These are phyloP conservation scores for Vulpes ferrilata DNA, from an alignment of 2,113 vertebrate species.

Conservation along the genomic window DNA sequence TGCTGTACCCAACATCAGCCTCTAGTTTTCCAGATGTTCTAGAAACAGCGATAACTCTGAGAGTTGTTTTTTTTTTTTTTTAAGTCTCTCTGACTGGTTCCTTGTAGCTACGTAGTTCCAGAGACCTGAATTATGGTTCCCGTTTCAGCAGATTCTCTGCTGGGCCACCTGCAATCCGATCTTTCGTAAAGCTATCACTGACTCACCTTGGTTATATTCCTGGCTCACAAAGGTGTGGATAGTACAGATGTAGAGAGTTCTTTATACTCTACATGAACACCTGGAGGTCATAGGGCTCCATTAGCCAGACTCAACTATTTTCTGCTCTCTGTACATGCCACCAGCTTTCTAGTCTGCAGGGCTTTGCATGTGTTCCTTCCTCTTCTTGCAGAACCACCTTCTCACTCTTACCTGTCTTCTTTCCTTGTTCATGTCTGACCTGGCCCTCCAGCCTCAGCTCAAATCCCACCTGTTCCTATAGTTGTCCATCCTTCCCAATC, in stretches of 20 bases:
- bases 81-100: not conserved
- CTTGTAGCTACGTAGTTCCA: not conserved
- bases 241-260: not conserved
- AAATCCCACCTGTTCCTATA: too few species aligned
- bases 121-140: not conserved
- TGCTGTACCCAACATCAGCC: too few species aligned
- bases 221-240: not conserved
- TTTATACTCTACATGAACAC: not conserved
- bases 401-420: not conserved
- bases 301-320: not conserved
- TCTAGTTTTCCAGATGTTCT: not conserved
- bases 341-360: fast-evolving
- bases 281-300: not conserved
- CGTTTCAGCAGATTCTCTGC: not conserved
- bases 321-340: not conserved
- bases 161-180: not conserved
- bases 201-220: not conserved
- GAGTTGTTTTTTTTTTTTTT: not conserved
- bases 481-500: too few species aligned
- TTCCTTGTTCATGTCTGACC: not conserved
- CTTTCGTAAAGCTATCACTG: not conserved
- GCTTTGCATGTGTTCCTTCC: not conserved
- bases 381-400: not conserved
- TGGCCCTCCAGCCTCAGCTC: not conserved
- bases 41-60: not conserved